A percentile compares a stretch with the other conserved stretches of the same genome.
phyloP scores from a whole-genome alignment of 1,140 invertebrate species.

The Schlechtendalia chinensis region DNA sequence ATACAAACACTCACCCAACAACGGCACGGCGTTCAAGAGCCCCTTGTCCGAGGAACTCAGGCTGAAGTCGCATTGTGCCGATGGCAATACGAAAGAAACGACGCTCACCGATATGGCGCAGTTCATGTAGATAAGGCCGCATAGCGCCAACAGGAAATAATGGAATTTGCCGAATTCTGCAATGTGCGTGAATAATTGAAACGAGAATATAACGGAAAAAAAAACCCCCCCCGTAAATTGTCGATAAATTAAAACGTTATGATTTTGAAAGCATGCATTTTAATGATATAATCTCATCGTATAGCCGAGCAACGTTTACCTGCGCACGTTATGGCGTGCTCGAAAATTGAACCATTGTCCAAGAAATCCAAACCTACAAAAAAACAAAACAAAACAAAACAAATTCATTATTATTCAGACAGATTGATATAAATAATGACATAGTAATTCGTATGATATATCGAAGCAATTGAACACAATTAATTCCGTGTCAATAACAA shows the following conservation, averaged over 20 bases:
- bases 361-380: conserved; percentile 47
- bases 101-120: conserved; percentile 81
- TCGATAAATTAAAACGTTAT: background rate
- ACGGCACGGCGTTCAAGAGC: conserved; percentile 71
- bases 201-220: no score
- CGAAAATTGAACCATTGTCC: conserved; percentile 49
- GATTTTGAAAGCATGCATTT: no score
- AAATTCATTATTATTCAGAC: background rate
- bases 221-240: no score
- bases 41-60: conserved; percentile 73
- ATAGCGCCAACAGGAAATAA: conserved; percentile 66
- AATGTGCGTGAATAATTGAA: background rate
- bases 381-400: background rate
- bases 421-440: background rate
- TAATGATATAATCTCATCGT: no score
- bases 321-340: conserved; percentile 50
- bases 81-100: conserved; percentile 73
- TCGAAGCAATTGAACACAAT: conserved; percentile 28
- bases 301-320: conserved; percentile 6
- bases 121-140: conserved; percentile 71
- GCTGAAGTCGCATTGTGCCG: conserved; percentile 72
- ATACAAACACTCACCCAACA: conserved; percentile 64
- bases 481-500: conserved; percentile 9
- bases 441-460: background rate
- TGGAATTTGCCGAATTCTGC: conserved; percentile 79